These are phyloP conservation scores for Colistium nudipinnis DNA, from an alignment of 2,113 vertebrate species.

Conservation along the genomic window DNA sequence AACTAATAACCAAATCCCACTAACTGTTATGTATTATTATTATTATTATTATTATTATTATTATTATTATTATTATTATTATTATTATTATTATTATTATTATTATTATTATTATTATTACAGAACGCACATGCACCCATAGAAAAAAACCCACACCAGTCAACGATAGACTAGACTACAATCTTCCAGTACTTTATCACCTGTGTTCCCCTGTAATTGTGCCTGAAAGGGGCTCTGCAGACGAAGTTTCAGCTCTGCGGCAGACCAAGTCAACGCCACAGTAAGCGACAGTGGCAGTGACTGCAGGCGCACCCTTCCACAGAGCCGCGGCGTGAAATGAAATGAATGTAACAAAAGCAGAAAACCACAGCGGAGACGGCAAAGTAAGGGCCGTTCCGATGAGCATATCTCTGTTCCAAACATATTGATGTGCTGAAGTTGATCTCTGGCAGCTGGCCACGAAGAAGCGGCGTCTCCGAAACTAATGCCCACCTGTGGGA, in stretches of 20 bases:
- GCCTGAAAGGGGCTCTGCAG: constrained; percentile 18
- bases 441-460: constrained; percentile 63
- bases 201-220: constrained; percentile 8
- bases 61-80: too few relatives aligned
- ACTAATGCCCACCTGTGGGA: constrained; percentile 64
- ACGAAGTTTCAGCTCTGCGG: constrained; percentile 41
- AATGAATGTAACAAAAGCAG: constrained; percentile 40
- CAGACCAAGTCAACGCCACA: constrained; percentile 40
- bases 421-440: constrained; percentile 66
- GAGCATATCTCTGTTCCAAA: constrained; percentile 52
- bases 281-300: constrained; percentile 49
- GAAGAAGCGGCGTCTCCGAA: constrained; percentile 46
- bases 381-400: constrained; percentile 44
- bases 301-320: constrained; percentile 40
- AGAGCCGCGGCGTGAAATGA: constrained; percentile 45
- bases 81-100: too few relatives aligned
- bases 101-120: too few relatives aligned
- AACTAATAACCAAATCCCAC: too few relatives aligned
- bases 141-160: neutral
- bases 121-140: too few relatives aligned
- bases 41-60: too few relatives aligned
- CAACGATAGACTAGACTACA: constrained; percentile 11
- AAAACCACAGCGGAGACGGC: constrained; percentile 49
- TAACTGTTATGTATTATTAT: too few relatives aligned
- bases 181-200: neutral